Evolutionary conservation across 2,888 invertebrate species (phyloP), one percentile per base, ranked within the genome.

Genomic region (Steinernema hermaphroditum): DNA sequence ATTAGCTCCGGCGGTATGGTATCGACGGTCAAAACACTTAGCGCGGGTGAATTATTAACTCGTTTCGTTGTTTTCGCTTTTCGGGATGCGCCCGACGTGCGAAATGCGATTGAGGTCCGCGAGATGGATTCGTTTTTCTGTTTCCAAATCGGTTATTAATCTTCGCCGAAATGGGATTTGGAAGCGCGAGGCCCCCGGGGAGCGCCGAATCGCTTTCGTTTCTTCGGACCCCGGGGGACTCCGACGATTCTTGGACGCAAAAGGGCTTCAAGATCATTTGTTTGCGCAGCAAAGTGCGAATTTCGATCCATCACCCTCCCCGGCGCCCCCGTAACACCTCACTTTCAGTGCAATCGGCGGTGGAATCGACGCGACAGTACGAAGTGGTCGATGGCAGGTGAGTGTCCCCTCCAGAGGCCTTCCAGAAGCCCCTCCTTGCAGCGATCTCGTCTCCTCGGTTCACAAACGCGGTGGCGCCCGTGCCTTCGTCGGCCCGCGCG

Each of bases 71-170:
- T 46, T 46, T 46, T 46, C 50, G 12, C 12, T 50, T 50, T 22
- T 50, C 22, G 24, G 22, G 37, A 12, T 37, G 37, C 37, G 37
- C 12, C 37, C 19, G n/a, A 50, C 24, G n/a, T 50, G 22, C 22
- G 29, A 29, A n/a, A 27, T 32, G 62, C 32, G 54, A 54, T 54
- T 22, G 54, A 19, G 19, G 54, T n/a, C n/a, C 19, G 46, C 46
- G 46, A 54, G 22, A 19, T 54, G 54, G 43, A 54, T 32, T 19
- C 32, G 19, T 32, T 62, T 62, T 29, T 34, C 62, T 46, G 46
- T 46, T 46, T 46, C 62, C 27, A 62, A 62, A 62, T 62, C 62
- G 62, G 62, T 62, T 62, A 62, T 62, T 62, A 62, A 62, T 62
- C 62, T 62, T 62, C 62, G 32, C 27, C 62, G 62, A 50, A 50